Percentiles rank a stretch among this genome's conserved stretches.
phyloP scores from a whole-genome alignment of 2,113 vertebrate species.

The Parus major region DNA sequence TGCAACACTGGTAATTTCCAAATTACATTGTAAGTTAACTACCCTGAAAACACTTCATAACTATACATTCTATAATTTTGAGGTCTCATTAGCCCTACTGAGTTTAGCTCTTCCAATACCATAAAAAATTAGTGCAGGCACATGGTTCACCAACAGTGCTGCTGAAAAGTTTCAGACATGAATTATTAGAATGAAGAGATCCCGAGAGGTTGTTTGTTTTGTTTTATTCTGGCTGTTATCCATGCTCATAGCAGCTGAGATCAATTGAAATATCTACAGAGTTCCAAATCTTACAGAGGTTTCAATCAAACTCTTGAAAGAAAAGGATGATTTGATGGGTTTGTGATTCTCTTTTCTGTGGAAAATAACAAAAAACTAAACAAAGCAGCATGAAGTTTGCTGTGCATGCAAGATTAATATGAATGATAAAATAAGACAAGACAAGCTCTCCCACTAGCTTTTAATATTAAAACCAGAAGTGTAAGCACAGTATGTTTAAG shows the following conservation, averaged over 20 bases:
- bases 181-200: not conserved
- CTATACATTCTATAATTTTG: not conserved
- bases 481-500: constrained; percentile 22
- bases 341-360: not conserved
- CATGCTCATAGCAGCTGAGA: not conserved
- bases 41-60: not conserved
- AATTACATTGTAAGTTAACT: not conserved
- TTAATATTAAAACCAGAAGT: constrained; percentile 11
- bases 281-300: not conserved
- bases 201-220: not conserved
- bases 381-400: not conserved
- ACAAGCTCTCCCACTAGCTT: not conserved
- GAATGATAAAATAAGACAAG: not conserved
- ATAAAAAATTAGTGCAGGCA: not conserved
- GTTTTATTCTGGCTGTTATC: not conserved
- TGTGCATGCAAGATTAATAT: not conserved
- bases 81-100: not conserved
- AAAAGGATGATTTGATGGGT: not conserved
- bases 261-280: not conserved
- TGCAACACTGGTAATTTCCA: not conserved
- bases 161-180: not conserved
- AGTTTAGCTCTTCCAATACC: not conserved
- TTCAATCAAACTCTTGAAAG: not conserved
- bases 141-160: not conserved
- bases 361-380: not conserved